Conservation (phyloP, 2,797 vertebrate species). For the Neosilurus mollespiculum region DNA sequence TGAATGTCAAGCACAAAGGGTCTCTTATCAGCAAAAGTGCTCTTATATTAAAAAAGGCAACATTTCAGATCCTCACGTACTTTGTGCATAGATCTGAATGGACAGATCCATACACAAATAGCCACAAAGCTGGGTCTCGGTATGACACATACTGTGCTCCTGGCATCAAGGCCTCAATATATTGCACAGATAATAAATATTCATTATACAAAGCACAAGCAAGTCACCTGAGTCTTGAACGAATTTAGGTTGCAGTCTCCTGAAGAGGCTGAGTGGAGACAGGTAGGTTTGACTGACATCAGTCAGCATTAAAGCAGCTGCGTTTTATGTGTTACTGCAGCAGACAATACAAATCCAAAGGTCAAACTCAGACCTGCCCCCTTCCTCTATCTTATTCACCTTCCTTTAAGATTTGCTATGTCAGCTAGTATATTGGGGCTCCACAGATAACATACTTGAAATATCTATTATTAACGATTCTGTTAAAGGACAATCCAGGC, state of each 20-base stretch:
- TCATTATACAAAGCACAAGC: neutral
- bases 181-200: neutral
- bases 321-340: constrained; percentile 36
- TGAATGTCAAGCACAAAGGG: neutral
- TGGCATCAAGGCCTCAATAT: neutral
- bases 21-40: neutral
- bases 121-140: neutral
- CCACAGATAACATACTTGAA: constrained; percentile 17
- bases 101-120: neutral
- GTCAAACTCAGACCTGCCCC: constrained; percentile 31
- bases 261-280: constrained; percentile 8
- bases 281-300: constrained; percentile 17
- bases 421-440: constrained; percentile 33
- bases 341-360: constrained; percentile 24
- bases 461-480: neutral
- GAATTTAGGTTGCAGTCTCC: neutral
- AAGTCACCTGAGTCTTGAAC: constrained; percentile 44
- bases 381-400: constrained; percentile 40
- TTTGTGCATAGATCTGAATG: no score
- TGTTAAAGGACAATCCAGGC: neutral
- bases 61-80: neutral
- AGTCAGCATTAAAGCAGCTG: constrained; percentile 9
- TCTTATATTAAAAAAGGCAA: neutral
- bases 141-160: neutral
- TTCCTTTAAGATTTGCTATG: neutral